Evolutionary conservation across 2,888 invertebrate species (phyloP).

Genomic region (Eristalis tenax): DNA sequence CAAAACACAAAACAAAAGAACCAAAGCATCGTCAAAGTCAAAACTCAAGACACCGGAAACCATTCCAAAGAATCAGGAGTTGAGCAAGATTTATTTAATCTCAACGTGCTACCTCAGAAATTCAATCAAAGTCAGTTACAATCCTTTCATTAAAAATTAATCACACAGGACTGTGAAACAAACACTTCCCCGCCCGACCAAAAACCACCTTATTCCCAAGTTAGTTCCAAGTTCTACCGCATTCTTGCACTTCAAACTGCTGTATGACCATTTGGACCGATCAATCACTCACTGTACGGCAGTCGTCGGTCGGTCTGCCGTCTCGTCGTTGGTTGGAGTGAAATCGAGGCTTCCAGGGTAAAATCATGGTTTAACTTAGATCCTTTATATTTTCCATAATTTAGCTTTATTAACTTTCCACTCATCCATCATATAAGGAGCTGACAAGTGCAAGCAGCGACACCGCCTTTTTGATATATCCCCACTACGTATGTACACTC

Average conservation of each 20-base stretch:
- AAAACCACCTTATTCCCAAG: background rate
- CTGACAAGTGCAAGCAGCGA: slow-evolving; percentile 68
- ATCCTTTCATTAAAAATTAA: slow-evolving; percentile 19
- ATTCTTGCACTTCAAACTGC: slow-evolving; percentile 23
- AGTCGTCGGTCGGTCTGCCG: slow-evolving; percentile 22
- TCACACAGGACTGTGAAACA: background rate
- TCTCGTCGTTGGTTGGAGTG: background rate
- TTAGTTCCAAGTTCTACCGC: background rate
- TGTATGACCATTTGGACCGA: slow-evolving; percentile 42
- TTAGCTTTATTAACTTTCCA: slow-evolving; percentile 63
- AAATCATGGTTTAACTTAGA: slow-evolving; percentile 42
- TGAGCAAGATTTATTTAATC: background rate
- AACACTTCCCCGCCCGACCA: background rate
- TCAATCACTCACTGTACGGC: slow-evolving; percentile 47
- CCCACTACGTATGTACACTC: background rate
- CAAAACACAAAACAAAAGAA: too few relatives aligned
- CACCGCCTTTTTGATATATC: slow-evolving; percentile 31
- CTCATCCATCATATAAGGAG: slow-evolving; percentile 60
- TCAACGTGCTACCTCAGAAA: slow-evolving; percentile 1
- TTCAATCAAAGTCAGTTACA: slow-evolving; percentile 6
- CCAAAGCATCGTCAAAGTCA: too few relatives aligned
- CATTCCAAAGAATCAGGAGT: background rate
- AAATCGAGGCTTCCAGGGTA: background rate
- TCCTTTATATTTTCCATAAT: slow-evolving; percentile 50
- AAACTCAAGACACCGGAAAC: too few relatives aligned